Evolutionary conservation across 2,113 vertebrate species (phyloP), one percentile per base, ranked within the genome.

Genomic region (Pitta sordida): DNA sequence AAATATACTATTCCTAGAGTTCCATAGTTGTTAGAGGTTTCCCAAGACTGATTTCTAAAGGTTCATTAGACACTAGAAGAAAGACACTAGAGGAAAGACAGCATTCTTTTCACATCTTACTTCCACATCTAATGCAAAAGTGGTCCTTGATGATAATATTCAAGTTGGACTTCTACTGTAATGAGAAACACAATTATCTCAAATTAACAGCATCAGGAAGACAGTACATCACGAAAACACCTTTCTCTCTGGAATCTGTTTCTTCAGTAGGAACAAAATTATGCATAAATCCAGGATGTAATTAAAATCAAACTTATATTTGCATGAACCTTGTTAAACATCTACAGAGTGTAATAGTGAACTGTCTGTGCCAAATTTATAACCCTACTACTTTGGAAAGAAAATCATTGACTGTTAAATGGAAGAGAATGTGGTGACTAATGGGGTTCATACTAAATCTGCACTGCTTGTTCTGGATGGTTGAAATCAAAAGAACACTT

Each of bases 401-500:
- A 87, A 93, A 90, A 76, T 59, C 29, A 65, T 92, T 93, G 70
- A 83, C 46, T 94, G 53, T 73, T 82, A 95, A 87, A 85, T 62
- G 59, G 81, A 89, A 82, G 78, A 86, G 67, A 94, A 71, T 41
- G 27, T 5, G 18, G 67, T 95, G 89, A 95, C 86, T 96, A 91
- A 95, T 92, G 83, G 82, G 55, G 62, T 70, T 96, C 91, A 90
- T 46, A 86, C 24, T 74, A 88, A 95, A 91, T 46, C 53, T 64
- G 23, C 3, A 1, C 49, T 77, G 64, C 85, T 93, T 79, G 92
- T 90, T 95, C 92, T 83, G 86, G 65, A 41, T 78, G 86, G 88
- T 15, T 90, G 97, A 95, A 97, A 96, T 96, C 85, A 82, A 95
- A 96, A 95, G 74, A 92, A 68, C 75, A 70, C 86, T 96, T 88